Percentiles rank a stretch among this genome's conserved stretches.
Conservation (phyloP, 2,888 invertebrate genomes). For the Drosophila melanocephala region DNA sequence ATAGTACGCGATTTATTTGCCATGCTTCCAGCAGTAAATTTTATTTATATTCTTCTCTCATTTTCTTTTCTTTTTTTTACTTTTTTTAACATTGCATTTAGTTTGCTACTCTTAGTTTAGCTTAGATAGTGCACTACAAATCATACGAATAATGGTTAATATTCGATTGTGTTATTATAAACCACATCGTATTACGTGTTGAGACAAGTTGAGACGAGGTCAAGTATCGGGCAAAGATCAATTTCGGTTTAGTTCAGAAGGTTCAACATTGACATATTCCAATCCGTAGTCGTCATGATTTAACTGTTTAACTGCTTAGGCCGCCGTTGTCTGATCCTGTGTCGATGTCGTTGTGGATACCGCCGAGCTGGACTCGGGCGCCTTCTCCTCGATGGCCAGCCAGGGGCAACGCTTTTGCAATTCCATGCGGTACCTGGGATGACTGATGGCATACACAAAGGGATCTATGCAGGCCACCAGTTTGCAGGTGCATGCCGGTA, state of each 20-base stretch:
- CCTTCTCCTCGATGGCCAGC: constrained; percentile 89
- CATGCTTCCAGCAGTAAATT: constrained; percentile 10
- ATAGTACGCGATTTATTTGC: constrained; percentile 68
- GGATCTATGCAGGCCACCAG: constrained; percentile 96
- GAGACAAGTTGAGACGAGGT: background rate
- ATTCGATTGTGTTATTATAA: constrained; percentile 31
- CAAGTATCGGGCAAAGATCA: constrained; percentile 16
- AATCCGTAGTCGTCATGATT: constrained; percentile 6
- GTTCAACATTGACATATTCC: constrained; percentile 19
- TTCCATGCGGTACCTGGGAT: constrained; percentile 93
- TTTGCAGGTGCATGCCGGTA: constrained; percentile 94
- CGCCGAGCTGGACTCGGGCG: constrained; percentile 87
- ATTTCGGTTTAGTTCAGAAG: constrained; percentile 14
- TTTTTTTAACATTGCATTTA: constrained; percentile 41
- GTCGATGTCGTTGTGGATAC: constrained; percentile 71
- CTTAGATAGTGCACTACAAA: constrained; percentile 31
- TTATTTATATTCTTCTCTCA: constrained; percentile 20
- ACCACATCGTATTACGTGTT: constrained; percentile 41
- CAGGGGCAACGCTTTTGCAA: constrained; percentile 92
- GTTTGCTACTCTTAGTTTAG: constrained; percentile 11
- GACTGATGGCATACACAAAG: constrained; percentile 95
- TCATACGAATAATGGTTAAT: constrained; percentile 9
- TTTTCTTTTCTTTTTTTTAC: constrained; percentile 14
- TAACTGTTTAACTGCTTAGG: constrained; percentile 48
- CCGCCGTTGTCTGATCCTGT: constrained; percentile 79